Base-by-base conservation (phyloP, 2,888 invertebrate species). In the Cheilosia impressa region DNA sequence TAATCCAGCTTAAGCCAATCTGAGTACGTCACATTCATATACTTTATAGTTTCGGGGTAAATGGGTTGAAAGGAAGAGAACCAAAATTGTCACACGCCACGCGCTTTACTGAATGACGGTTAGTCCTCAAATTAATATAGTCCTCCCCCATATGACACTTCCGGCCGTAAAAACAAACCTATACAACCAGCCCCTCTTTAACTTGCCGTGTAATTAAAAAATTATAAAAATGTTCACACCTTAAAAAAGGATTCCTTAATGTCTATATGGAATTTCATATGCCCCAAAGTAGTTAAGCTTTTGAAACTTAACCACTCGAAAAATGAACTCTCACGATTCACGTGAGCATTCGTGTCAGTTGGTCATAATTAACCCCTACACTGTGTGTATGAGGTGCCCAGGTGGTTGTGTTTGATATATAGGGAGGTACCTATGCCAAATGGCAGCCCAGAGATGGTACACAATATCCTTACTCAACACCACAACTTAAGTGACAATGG, bases 191-290 rank as follows among this genome's bases (percentile, higher is more conserved):
- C 45, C 81, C 60, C 53, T 38, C 38, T 63, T 63, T 34, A 50
- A 19, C 47, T 68, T 24, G 58, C 50, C 43, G 17, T 58, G 75
- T 84, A 84, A 84, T 84, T 84, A 84, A 84, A 84, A 84, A 84
- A 84, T 84, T 84, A 84, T 84, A 84, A 84, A 84, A 84, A 84
- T 75, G 75, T 84, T 84, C 83, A 79, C 83, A 84, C 83, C 83
- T 84, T 84, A 79, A 84, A 79, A 50, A 77, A 57, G 69, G 73
- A 83, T 78, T 83, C 83, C 43, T 72, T 31, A 57, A 52, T 27
- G 6, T 9, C 19, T 27, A 52, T 24, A 53, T 38, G 38, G 4
- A 19, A 13, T 15, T 19, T 15, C 57, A 41, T n/a, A 24, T 38
- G 24, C 41, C 68, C 65, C 43, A 71, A 62, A 47, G 73, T 65